A percentile compares a stretch with the other conserved stretches of the same genome.
Evolutionary conservation across 2,113 vertebrate genomes (phyloP).

Genomic region (Arothron firmamentum): DNA sequence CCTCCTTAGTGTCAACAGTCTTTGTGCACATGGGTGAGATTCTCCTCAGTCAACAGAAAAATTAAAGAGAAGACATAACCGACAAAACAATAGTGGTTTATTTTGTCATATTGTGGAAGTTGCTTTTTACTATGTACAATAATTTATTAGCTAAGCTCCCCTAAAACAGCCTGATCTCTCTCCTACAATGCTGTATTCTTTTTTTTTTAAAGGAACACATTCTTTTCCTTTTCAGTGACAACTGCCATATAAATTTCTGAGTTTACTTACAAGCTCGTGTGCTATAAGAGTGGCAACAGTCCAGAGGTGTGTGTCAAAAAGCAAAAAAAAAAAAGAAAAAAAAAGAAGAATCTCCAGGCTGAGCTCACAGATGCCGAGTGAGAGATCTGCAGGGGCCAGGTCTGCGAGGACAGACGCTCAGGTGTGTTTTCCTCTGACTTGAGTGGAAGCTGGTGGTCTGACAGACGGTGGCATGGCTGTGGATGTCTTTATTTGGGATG

Average conservation of each 20-base stretch:
- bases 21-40: not conserved
- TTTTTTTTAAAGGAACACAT: conserved; percentile 11
- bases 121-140: conserved; percentile 87
- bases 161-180: conserved; percentile 61
- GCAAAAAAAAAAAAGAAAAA: not conserved
- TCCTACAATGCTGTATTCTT: conserved; percentile 25
- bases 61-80: conserved; percentile 67
- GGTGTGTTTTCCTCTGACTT: not conserved
- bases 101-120: conserved; percentile 73
- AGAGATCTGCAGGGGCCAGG: not conserved
- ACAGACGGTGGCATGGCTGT: not conserved
- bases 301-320: conserved; percentile 23
- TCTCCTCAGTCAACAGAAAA: conserved; percentile 19
- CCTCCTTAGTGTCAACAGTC: conserved; percentile 28
- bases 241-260: conserved; percentile 36
- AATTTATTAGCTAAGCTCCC: conserved; percentile 78
- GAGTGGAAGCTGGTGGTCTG: conserved; percentile 20
- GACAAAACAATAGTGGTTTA: conserved; percentile 73
- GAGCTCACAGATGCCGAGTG: not conserved
- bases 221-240: conserved; percentile 3
- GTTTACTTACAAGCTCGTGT: conserved; percentile 48
- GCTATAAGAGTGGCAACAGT: conserved; percentile 72
- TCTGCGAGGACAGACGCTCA: conserved; percentile 6
- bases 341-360: conserved; percentile 20
- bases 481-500: conserved; percentile 31